These are phyloP conservation scores for Crossaster papposus DNA, from an alignment of 53 echinoderm and acorn worm species.

Conservation along the genomic window DNA sequence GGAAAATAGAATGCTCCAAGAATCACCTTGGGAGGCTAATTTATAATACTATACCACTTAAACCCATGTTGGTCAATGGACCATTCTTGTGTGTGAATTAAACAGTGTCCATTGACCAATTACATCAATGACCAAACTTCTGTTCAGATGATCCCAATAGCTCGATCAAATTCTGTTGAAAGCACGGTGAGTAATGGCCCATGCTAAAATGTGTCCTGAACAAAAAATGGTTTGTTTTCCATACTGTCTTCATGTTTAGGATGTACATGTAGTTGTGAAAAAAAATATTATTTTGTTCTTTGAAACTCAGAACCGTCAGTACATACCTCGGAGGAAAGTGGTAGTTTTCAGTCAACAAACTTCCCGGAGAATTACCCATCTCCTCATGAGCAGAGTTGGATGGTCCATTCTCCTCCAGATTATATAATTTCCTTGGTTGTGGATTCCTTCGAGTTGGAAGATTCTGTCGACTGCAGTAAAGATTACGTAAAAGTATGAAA, in stretches of 20 bases:
- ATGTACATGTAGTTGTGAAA: too few species aligned
- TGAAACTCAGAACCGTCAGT: conserved; percentile 26
- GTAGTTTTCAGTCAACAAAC: conserved; percentile 29
- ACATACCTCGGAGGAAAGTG: conserved; percentile 36
- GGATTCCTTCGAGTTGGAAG: conserved; percentile 51
- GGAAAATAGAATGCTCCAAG: too few species aligned
- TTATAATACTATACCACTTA: background rate
- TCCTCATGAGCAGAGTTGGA: conserved; percentile 44
- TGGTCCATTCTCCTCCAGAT: conserved; percentile 58
- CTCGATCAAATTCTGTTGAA: too few species aligned
- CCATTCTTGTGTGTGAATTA: background rate
- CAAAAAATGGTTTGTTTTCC: too few species aligned
- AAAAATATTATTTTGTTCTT: conserved; percentile 11
- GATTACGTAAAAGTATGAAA: conserved; percentile 53
- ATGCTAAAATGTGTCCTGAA: too few species aligned
- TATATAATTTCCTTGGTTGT: conserved; percentile 58
- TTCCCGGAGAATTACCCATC: conserved; percentile 35
- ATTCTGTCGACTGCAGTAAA: conserved; percentile 52
- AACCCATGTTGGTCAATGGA: background rate
- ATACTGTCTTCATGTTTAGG: too few species aligned
- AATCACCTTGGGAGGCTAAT: too few species aligned
- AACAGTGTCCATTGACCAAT: too few species aligned
- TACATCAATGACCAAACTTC: too few species aligned
- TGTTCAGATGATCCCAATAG: too few species aligned
- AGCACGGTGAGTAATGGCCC: too few species aligned